phyloP scores from a whole-genome alignment of 2,888 invertebrate species.

The Boloria euphrosyne region DNA sequence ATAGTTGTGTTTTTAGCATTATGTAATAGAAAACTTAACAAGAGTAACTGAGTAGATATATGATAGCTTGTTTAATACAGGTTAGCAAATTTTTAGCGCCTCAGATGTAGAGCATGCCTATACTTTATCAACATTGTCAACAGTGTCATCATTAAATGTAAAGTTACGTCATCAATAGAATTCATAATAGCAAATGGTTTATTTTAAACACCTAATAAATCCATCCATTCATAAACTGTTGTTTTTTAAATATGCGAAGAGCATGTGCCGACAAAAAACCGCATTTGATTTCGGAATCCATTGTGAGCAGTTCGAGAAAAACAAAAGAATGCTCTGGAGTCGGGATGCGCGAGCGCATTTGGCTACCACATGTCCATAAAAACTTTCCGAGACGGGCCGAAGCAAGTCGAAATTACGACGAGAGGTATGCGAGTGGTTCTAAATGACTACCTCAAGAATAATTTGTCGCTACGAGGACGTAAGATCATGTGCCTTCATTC shows the following conservation, averaged over 20 bases:
- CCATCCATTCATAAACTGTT: constrained; percentile 48
- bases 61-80: background rate
- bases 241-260: constrained; percentile 49
- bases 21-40: background rate
- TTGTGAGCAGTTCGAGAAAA: constrained; percentile 48
- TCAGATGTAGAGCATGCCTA: background rate
- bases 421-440: constrained; percentile 42
- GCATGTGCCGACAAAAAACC: constrained; percentile 51
- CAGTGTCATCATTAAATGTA: constrained; percentile 15
- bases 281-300: constrained; percentile 53
- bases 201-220: constrained; percentile 45
- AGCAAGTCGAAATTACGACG: constrained; percentile 51
- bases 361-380: constrained; percentile 69
- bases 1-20: background rate
- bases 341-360: constrained; percentile 63
- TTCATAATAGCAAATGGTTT: constrained; percentile 36
- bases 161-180: constrained; percentile 40
- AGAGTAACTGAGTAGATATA: background rate
- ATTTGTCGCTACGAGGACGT: constrained; percentile 36
- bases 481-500: constrained; percentile 22
- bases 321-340: constrained; percentile 47
- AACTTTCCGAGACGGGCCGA: constrained; percentile 52
- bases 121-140: no score
- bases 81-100: background rate
- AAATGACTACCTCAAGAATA: constrained; percentile 43